Base-by-base conservation (phyloP, 2,888 invertebrate species). In the Stenodera caucasica region DNA sequence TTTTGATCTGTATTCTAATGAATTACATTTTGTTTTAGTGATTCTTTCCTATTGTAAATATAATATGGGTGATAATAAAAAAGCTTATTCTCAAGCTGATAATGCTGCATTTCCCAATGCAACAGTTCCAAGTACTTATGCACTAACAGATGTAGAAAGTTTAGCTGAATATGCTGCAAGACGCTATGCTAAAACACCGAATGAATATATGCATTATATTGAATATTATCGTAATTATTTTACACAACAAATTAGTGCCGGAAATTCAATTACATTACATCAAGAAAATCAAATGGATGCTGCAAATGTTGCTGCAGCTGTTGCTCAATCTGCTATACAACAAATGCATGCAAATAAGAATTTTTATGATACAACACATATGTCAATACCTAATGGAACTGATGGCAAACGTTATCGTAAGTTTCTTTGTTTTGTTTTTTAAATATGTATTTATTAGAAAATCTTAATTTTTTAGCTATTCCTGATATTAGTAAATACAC, bases 401-500 rank as follows among this genome's bases (percentile, higher is more conserved):
- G 88, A 89, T 63, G 88, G 86, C 61, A 89, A 88, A 70, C 82
- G 84, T 62, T 90, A 88, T 74, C 81, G 85, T 85, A 78, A 82
- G 82, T 30, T 53, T 2, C 7, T 14, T 15, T 49, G 30, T 7
- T 18, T n/a, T 45, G 11, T 45, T 21, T n/a, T n/a, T n/a, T n/a
- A n/a, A n/a, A n/a, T n/a, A n/a, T n/a, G n/a, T n/a, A n/a, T n/a
- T n/a, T n/a, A n/a, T n/a, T n/a, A n/a, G n/a, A n/a, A n/a, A n/a
- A n/a, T n/a, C n/a, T n/a, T n/a, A n/a, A n/a, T n/a, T n/a, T 77
- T 78, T 26, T 67, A 84, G 84, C 87, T 40, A 83, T 90, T 12
- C 98, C 98, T 4, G 97, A 98, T 84, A 90, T 93, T 9, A 88
- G 91, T 53, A 90, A 91, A 35, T 99, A 96, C 78, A 90, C 94